Conservation (phyloP, 2,888 invertebrate genomes). For the Drosophila stalkeri region DNA sequence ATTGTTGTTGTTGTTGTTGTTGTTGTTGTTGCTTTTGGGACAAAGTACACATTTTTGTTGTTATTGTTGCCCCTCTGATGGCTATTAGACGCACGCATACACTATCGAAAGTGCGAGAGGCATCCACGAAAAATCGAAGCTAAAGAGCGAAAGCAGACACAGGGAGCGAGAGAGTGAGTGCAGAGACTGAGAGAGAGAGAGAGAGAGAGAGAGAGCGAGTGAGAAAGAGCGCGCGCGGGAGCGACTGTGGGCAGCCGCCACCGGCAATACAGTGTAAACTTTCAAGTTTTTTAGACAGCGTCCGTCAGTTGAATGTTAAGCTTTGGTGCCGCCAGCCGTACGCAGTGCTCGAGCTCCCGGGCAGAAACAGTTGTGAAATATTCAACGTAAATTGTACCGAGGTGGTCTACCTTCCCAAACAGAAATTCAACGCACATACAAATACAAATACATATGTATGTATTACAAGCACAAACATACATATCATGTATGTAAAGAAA, state of each 20-base stretch:
- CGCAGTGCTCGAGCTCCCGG: conserved; percentile 60
- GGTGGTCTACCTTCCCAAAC: conserved; percentile 65
- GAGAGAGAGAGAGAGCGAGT: conserved; percentile 6
- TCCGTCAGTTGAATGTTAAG: conserved; percentile 81
- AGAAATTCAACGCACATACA: conserved; percentile 35
- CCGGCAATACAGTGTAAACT: conserved; percentile 54
- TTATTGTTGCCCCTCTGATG: conserved; percentile 30
- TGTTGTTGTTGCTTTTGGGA: conserved; percentile 47
- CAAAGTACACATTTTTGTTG: conserved; percentile 58
- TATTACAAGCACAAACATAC: conserved; percentile 15
- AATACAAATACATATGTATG: conserved; percentile 12
- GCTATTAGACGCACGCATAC: conserved; percentile 45
- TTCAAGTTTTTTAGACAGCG: conserved; percentile 62
- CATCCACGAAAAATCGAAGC: conserved; percentile 7
- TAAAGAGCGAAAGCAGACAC: conserved; percentile 14
- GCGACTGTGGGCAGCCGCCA: conserved; percentile 17
- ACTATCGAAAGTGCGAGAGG: conserved; percentile 52
- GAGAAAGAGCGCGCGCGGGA: conserved; percentile 5
- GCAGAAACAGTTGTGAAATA: conserved; percentile 45
- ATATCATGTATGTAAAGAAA: not conserved
- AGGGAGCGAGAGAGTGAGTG: conserved; percentile 15
- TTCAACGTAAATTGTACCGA: conserved; percentile 59
- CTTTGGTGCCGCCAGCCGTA: conserved; percentile 81
- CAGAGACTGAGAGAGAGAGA: not conserved
- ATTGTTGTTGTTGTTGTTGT: conserved; percentile 4